These are phyloP conservation scores for Araneus ventricosus DNA, from an alignment of 1,140 invertebrate genomes.

Conservation along the genomic window DNA sequence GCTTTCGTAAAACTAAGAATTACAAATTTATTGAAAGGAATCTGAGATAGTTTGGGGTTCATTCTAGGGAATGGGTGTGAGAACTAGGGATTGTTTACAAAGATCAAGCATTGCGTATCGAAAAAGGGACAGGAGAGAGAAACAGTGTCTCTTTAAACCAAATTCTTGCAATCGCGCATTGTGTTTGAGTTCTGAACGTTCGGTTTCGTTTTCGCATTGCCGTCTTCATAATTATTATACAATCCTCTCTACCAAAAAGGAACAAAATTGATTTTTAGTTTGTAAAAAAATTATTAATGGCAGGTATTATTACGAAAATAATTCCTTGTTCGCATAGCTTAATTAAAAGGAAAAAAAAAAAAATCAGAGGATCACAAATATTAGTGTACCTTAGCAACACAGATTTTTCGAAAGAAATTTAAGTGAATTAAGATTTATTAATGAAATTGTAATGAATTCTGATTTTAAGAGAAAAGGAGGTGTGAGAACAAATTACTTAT, in stretches of 20 bases:
- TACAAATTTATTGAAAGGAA: background rate
- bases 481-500: too few relatives aligned
- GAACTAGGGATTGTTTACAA: background rate
- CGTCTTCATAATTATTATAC: background rate
- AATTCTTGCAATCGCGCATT: background rate
- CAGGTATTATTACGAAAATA: too few relatives aligned
- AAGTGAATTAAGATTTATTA: background rate
- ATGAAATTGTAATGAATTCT: background rate
- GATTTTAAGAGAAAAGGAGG: too few relatives aligned
- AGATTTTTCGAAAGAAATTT: too few relatives aligned
- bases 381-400: too few relatives aligned
- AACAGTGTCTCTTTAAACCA: background rate
- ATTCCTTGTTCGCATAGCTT: too few relatives aligned
- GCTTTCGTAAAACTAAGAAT: too few relatives aligned
- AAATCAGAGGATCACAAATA: too few relatives aligned
- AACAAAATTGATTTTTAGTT: too few relatives aligned
- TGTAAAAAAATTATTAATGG: too few relatives aligned
- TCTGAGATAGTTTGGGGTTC: background rate
- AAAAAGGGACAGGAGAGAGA: background rate
- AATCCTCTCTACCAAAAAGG: too few relatives aligned
- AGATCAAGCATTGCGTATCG: background rate
- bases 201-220: background rate
- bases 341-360: too few relatives aligned
- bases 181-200: background rate
- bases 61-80: background rate